A percentile compares a stretch with the other conserved stretches of the same genome.
Conservation (phyloP, 2,888 invertebrate genomes). For the Helobdella robusta region DNA sequence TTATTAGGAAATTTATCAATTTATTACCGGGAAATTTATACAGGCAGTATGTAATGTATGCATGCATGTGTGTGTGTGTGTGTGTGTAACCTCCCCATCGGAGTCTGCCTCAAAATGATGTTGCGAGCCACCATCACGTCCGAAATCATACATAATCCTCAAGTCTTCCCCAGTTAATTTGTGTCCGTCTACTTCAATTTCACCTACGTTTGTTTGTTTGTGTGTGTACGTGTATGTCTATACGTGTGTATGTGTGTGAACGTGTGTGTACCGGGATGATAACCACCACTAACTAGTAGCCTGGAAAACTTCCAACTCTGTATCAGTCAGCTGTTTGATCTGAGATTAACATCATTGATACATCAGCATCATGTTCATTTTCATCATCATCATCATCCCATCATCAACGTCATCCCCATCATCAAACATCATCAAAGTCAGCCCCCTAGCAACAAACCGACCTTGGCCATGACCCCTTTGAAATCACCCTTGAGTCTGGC, state of each 20-base stretch:
- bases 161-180: constrained; percentile 53
- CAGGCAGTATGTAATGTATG: background rate
- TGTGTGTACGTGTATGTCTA: background rate
- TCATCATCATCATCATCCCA: too few relatives aligned
- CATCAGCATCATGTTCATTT: too few relatives aligned
- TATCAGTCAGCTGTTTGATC: constrained; percentile 15
- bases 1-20: too few relatives aligned
- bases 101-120: constrained; percentile 72
- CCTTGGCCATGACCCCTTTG: constrained; percentile 63
- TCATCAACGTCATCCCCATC: background rate
- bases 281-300: too few relatives aligned
- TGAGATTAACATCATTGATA: constrained; percentile 4
- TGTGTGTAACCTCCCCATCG: constrained; percentile 60
- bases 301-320: constrained; percentile 9
- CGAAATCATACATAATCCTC: constrained; percentile 65
- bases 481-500: constrained; percentile 78
- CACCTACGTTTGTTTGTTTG: constrained; percentile 61
- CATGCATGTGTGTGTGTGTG: background rate
- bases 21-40: too few relatives aligned
- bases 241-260: background rate
- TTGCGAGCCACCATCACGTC: constrained; percentile 47
- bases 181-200: constrained; percentile 66
- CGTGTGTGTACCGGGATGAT: background rate
- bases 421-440: constrained; percentile 59
- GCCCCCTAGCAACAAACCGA: constrained; percentile 38